Evolutionary conservation across 1,140 invertebrate species (phyloP), one percentile per base, ranked within the genome.

Genomic region (Apis florea): DNA sequence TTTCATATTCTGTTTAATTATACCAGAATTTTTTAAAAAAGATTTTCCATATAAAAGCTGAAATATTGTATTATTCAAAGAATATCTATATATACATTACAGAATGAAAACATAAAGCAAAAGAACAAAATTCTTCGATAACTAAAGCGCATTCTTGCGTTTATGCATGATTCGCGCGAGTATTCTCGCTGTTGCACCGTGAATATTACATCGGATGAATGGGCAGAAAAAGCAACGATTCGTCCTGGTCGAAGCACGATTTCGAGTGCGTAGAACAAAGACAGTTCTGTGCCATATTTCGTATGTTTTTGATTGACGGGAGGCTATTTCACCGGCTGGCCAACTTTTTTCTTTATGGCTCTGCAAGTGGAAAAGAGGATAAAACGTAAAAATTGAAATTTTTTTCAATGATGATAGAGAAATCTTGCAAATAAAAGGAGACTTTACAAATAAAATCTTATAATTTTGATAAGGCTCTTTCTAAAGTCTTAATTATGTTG

Each of bases 291-390:
- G 53, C 26, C 51, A 40, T 53, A 56, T 71, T 71, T 71, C 56
- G 31, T 40, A 26, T 53, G 69, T 71, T 71, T 40, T 71, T 71
- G 69, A 71, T 71, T 53, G 69, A n/a, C 26, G 19, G 56, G 69
- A 56, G 53, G 26, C 24, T 31, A 53, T 31, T 54, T 13, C 24
- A 49, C 40, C 21, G 12, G 66, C 40, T 70, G n/a, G 10, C 24
- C 17, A 19, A 17, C n/a, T 70, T 70, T 61, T n/a, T n/a, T 69
- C 31, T 71, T 71, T 56, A 56, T 21, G 26, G 51, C 26, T 15
- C 17, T 71, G 19, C 19, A 68, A 49, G 49, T 2, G 21, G 12
- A 71, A 53, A 21, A 31, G 24, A 17, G 26, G 19, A 71, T 11
- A 53, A 40, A 40, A 40, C 2, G 26, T 71, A 71, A 71, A 56